phyloP scores from a whole-genome alignment of 2,797 vertebrate species.

The Streptopelia turtur region DNA sequence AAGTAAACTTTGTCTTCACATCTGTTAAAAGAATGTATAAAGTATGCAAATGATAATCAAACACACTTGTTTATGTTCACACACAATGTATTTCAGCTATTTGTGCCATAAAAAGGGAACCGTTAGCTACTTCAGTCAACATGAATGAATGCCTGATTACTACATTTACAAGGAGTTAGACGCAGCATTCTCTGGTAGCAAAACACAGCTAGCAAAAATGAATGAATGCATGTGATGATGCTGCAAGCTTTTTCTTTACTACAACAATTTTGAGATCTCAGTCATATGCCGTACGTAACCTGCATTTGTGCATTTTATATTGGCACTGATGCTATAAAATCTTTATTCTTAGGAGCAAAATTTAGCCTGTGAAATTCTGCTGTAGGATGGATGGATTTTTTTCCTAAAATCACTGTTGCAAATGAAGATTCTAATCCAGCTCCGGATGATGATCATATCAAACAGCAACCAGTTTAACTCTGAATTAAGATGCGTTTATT shows the following conservation, averaged over 20 bases:
- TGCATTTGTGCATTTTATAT: not conserved
- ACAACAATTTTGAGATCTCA: constrained; percentile 6
- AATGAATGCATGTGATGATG: constrained; percentile 38
- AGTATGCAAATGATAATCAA: constrained; percentile 64
- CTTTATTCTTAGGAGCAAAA: not conserved
- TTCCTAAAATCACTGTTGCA: not conserved
- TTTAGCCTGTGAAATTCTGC: not conserved
- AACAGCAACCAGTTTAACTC: not conserved
- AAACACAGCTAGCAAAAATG: constrained; percentile 43
- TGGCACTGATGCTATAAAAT: not conserved
- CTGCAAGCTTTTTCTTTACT: constrained; percentile 25
- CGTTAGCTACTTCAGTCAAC: constrained; percentile 11
- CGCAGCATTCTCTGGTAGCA: not conserved
- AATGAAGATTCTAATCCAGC: not conserved
- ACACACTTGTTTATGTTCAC: constrained; percentile 50
- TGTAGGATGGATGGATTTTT: not conserved
- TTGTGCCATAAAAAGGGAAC: constrained; percentile 14
- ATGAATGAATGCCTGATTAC: constrained; percentile 47
- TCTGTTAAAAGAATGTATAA: constrained; percentile 34
- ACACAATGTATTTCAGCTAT: constrained; percentile 37
- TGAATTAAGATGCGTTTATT: not conserved
- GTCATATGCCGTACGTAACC: constrained; percentile 15
- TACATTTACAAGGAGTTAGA: constrained; percentile 26
- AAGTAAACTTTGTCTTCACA: constrained; percentile 36
- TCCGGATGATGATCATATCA: not conserved